Evolutionary conservation across 2,888 invertebrate genomes (phyloP).

Genomic region (Drosophila histrio): DNA sequence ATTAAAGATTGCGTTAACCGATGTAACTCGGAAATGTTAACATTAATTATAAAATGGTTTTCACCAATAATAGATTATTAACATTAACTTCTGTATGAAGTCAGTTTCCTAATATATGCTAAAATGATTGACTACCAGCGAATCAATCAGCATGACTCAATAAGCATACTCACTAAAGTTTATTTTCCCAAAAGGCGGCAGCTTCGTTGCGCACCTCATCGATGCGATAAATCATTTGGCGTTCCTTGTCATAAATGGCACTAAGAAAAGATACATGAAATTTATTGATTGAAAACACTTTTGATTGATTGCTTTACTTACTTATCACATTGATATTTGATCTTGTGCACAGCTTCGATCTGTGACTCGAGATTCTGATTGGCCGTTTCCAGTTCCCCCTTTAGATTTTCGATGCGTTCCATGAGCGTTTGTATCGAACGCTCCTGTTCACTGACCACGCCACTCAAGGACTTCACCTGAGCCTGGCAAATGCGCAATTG

Average conservation of each 20-base stretch:
- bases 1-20: too few species aligned
- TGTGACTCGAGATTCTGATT: constrained; percentile 85
- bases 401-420: constrained; percentile 86
- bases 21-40: too few species aligned
- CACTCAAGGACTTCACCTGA: constrained; percentile 86
- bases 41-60: background rate
- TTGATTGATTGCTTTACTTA: constrained; percentile 41
- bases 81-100: too few species aligned
- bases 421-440: constrained; percentile 85
- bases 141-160: too few species aligned
- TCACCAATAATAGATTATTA: background rate
- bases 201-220: constrained; percentile 86
- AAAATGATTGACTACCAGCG: background rate
- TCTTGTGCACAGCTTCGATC: constrained; percentile 84
- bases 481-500: constrained; percentile 86
- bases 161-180: constrained; percentile 85
- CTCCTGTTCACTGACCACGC: constrained; percentile 86
- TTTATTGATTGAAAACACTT: background rate
- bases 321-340: constrained; percentile 84
- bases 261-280: constrained; percentile 37
- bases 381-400: constrained; percentile 85
- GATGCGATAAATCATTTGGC: constrained; percentile 84
- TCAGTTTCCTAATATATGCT: too few species aligned
- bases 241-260: constrained; percentile 84
- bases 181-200: constrained; percentile 87